These are phyloP conservation scores for Hydrolagus affinis DNA, from an alignment of 2,113 vertebrate species.

Conservation along the genomic window DNA sequence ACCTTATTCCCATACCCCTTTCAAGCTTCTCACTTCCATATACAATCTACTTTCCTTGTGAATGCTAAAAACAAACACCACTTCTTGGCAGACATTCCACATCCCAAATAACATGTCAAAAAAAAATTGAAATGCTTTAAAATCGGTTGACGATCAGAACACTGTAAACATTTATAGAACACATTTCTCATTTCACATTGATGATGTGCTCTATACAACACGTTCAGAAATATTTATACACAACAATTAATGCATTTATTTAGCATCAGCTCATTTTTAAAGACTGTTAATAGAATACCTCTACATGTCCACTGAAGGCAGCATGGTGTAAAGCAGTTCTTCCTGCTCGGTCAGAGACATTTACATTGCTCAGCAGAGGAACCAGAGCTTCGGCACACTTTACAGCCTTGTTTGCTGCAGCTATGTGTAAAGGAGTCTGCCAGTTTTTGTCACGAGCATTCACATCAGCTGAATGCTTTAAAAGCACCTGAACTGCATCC, in stretches of 20 bases:
- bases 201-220: too few species aligned
- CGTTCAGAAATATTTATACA: background rate
- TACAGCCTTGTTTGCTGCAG: constrained; percentile 91
- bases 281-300: constrained; percentile 57
- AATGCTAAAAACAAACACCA: too few species aligned
- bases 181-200: too few species aligned
- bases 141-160: too few species aligned
- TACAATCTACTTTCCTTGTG: too few species aligned
- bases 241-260: background rate
- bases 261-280: background rate
- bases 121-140: too few species aligned
- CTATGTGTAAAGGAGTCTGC: constrained; percentile 95
- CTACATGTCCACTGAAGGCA: constrained; percentile 89
- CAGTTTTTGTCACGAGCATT: constrained; percentile 97
- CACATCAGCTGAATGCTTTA: constrained; percentile 95
- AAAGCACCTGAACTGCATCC: constrained; percentile 92
- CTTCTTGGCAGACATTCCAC: too few species aligned
- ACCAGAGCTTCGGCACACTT: constrained; percentile 92
- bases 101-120: too few species aligned
- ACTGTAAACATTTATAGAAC: too few species aligned
- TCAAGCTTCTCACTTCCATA: too few species aligned
- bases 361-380: constrained; percentile 90
- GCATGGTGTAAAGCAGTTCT: constrained; percentile 92
- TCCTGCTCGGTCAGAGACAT: constrained; percentile 88
- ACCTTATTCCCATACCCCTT: too few species aligned